Base-by-base conservation (phyloP, 2,888 invertebrate species). In the Neoaliturus tenellus region DNA sequence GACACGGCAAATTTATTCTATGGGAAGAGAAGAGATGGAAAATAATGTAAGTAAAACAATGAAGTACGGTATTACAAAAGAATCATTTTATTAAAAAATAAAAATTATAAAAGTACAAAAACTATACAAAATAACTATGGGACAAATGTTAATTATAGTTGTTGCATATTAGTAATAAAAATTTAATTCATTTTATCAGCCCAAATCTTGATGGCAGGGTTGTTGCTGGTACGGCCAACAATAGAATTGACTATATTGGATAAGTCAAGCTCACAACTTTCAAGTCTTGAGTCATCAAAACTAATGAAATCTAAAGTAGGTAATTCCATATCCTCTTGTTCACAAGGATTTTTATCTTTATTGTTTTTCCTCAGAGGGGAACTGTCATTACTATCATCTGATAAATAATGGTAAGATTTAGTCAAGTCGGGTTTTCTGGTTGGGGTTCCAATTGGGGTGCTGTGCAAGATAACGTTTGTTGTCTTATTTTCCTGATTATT, bases 391-490 rank as follows among this genome's bases (percentile, higher is more conserved):
- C 69, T 41, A 0, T 84, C 84, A 55, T 86, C 86, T 39, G 86
- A 86, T 51, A 86, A 85, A 58, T 87, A 86, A 23, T 83, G 80
- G 55, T 14, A 80, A 33, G 80, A 83, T 41, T 44, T 83, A 28
- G 71, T 20, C 35, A 82, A 3, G 25, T 81, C 41, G 31, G 14
- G 4, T 25, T 48, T 31, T 12, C 4, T 58, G 31, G 25, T 69
- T 1, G 28, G 17, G 8, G 48, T 82, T 31, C 55, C 71, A 23
- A 73, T n/a, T 23, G 82, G 82, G 2, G 82, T 82, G 48, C 82
- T 82, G 10, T 71, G 73, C 6, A 17, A 39, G 39, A 82, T 55
- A 12, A 23, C 14, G 25, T 23, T 44, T 20, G 41, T 23, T 17
- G 28, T 35, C 17, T 25, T 0, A 5, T 23, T 55, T 55, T 3